These are phyloP conservation scores for Cinclus cinclus DNA, from an alignment of 2,113 vertebrate species.

Conservation along the genomic window DNA sequence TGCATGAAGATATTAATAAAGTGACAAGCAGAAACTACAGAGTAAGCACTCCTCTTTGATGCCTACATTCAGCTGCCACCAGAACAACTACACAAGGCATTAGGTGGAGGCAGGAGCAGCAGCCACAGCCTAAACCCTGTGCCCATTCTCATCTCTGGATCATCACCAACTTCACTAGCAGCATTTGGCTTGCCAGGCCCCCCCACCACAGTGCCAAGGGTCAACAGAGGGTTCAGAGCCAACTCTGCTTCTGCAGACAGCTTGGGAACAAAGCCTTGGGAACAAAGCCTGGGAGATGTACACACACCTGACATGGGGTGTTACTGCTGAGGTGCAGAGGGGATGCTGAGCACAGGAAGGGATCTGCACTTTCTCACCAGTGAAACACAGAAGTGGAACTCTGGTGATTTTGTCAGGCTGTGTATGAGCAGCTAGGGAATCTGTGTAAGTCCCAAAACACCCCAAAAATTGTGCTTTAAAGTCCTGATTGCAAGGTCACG, in stretches of 20 bases:
- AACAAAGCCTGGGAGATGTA: neutral
- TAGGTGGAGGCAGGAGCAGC: neutral
- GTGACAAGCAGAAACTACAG: neutral
- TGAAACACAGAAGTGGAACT: neutral
- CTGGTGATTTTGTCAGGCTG: neutral
- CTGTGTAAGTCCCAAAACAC: neutral
- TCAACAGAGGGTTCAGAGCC: neutral
- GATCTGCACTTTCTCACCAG: neutral
- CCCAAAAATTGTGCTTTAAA: neutral
- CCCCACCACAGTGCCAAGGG: fast-evolving
- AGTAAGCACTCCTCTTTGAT: neutral
- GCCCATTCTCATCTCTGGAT: neutral
- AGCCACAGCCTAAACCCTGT: neutral
- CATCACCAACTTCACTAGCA: neutral
- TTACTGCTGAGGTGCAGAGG: neutral
- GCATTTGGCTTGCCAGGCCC: neutral
- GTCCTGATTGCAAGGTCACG: neutral
- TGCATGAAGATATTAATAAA: neutral
- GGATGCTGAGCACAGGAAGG: neutral
- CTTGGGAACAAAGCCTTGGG: neutral
- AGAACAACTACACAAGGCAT: fast-evolving
- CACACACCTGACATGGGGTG: fast-evolving
- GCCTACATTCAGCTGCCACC: neutral
- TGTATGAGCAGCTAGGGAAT: neutral
- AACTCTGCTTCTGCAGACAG: neutral